These are phyloP conservation scores for Scotopteryx bipunctaria DNA, from an alignment of 2,888 invertebrate species.

Conservation along the genomic window DNA sequence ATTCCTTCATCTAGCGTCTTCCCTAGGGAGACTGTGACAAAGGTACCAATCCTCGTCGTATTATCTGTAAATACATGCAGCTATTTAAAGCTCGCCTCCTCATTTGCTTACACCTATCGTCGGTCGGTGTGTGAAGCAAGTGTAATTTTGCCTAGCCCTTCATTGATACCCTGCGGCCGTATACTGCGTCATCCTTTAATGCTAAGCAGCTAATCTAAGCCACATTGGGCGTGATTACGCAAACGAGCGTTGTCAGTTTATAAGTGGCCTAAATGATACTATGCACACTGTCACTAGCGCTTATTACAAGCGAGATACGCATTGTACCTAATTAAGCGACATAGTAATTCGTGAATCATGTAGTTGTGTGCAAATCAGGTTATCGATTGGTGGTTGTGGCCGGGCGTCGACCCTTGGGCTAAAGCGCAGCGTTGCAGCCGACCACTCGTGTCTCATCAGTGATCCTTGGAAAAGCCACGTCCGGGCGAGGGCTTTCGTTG, in stretches of 20 bases:
- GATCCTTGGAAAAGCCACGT: slow-evolving; percentile 42
- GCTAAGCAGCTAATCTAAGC: slow-evolving; percentile 27
- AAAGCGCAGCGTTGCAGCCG: slow-evolving; percentile 41
- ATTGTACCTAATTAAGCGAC: slow-evolving; percentile 32
- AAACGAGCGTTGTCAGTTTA: slow-evolving; percentile 32
- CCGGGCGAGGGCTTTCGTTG: slow-evolving; percentile 26
- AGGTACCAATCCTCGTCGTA: slow-evolving; percentile 6
- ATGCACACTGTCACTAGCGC: slow-evolving; percentile 19
- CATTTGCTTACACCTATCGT: slow-evolving; percentile 17
- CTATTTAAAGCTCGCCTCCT: slow-evolving; percentile 20
- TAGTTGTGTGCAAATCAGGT: slow-evolving; percentile 71
- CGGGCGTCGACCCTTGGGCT: slow-evolving; percentile 68
- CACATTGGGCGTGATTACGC: slow-evolving; percentile 35
- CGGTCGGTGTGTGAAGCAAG: slow-evolving; percentile 16
- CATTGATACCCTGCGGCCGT: slow-evolving; percentile 22
- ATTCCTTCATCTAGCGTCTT: not conserved
- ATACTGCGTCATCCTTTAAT: slow-evolving; percentile 23
- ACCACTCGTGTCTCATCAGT: slow-evolving; percentile 29
- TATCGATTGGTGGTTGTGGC: slow-evolving; percentile 74
- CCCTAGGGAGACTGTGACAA: slow-evolving; percentile 8
- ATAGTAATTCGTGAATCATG: slow-evolving; percentile 62
- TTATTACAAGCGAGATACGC: slow-evolving; percentile 15
- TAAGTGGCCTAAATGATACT: slow-evolving; percentile 32
- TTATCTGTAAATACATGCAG: slow-evolving; percentile 21
- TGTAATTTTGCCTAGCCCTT: slow-evolving; percentile 17